These are phyloP conservation scores for Chaenodraco wilsoni DNA, from an alignment of 2,797 vertebrate species.

Conservation along the genomic window DNA sequence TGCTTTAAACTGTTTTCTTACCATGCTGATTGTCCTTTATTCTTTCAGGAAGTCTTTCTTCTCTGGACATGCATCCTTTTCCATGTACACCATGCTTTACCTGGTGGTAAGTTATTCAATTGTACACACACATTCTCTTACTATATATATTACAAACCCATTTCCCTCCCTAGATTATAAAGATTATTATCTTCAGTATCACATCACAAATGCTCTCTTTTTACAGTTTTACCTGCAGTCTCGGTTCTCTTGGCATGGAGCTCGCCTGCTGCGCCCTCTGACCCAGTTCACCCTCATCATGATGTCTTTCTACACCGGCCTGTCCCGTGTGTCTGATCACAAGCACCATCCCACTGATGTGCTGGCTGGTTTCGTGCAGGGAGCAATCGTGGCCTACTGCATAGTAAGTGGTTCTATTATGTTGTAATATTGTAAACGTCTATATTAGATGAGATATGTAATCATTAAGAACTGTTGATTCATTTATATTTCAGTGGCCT, in stretches of 20 bases:
- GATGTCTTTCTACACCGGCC: conserved; percentile 98
- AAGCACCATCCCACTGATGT: conserved; percentile 97
- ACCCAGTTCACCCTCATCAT: conserved; percentile 98
- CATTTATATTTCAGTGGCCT: background rate
- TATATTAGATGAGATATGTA: background rate
- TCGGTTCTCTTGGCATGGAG: conserved; percentile 96
- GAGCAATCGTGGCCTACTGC: conserved; percentile 95
- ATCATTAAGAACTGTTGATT: background rate
- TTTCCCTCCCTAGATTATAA: background rate
- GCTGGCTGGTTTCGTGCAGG: conserved; percentile 94
- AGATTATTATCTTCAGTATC: background rate
- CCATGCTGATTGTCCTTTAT: conserved; percentile 44
- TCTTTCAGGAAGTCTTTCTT: conserved; percentile 96
- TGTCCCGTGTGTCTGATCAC: conserved; percentile 96
- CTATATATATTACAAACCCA: no score
- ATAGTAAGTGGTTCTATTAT: conserved; percentile 86
- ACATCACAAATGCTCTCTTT: background rate
- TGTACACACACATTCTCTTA: background rate
- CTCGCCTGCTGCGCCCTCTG: conserved; percentile 93
- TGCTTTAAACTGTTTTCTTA: background rate
- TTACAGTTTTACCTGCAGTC: conserved; percentile 96
- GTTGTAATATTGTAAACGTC: background rate
- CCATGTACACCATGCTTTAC: conserved; percentile 98
- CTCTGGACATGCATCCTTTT: conserved; percentile 97
- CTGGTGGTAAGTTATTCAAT: conserved; percentile 90